These are phyloP conservation scores for Coilia nasus DNA, from an alignment of 2,797 vertebrate species.

Conservation along the genomic window DNA sequence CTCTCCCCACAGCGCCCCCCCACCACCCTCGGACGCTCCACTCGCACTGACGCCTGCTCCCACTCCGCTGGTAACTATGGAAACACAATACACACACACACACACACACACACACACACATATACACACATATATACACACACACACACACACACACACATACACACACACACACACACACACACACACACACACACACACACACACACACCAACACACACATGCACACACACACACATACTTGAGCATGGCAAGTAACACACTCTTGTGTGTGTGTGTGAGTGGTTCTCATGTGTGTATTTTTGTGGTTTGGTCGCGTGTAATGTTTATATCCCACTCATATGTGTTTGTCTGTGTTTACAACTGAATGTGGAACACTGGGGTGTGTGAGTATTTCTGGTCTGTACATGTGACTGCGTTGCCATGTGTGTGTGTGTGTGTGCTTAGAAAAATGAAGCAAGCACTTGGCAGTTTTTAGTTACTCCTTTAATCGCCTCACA, in stretches of 20 bases:
- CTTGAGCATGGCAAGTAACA: background rate
- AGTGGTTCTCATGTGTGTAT: background rate
- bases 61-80: constrained; percentile 89
- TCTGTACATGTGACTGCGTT: background rate
- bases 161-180: background rate
- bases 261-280: background rate
- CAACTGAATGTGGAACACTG: background rate
- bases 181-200: constrained; percentile 29
- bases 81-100: constrained; percentile 31
- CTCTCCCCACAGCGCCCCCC: background rate
- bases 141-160: constrained; percentile 39
- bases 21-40: constrained; percentile 72
- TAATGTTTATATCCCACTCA: constrained; percentile 2
- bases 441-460: no score
- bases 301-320: background rate
- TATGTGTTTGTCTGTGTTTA: background rate
- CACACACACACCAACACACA: constrained; percentile 35
- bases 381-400: background rate
- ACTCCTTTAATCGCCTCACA: no score
- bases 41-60: constrained; percentile 84
- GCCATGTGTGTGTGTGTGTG: background rate
- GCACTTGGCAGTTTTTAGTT: no score
- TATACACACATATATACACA: constrained; percentile 36
- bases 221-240: constrained; percentile 19
- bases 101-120: constrained; percentile 38